Percentiles rank a stretch among this genome's conserved stretches.
These are phyloP conservation scores for Neotragus pygmaeus DNA, from an alignment of 2,113 vertebrate genomes.

Conservation along the genomic window DNA sequence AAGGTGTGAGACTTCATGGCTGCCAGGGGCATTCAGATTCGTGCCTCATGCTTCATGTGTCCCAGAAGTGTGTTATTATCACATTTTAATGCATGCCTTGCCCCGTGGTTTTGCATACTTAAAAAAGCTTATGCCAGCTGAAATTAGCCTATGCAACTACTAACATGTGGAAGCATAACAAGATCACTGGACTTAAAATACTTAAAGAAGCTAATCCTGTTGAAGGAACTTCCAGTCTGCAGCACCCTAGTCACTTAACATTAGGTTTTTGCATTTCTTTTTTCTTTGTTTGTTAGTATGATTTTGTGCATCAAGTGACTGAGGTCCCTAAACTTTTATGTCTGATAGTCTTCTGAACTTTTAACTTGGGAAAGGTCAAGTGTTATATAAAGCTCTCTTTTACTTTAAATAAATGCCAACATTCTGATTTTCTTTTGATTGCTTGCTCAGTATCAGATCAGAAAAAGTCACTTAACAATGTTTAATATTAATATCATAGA, in stretches of 20 bases:
- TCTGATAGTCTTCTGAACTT: background rate
- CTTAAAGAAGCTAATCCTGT: background rate
- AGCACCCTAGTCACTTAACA: slow-evolving; percentile 19
- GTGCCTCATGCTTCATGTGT: slow-evolving; percentile 9
- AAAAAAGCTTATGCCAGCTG: slow-evolving; percentile 32
- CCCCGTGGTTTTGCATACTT: slow-evolving; percentile 32
- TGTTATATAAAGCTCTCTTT: slow-evolving; percentile 7
- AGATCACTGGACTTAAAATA: background rate
- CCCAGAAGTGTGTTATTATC: slow-evolving; percentile 31
- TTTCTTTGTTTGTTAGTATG: background rate
- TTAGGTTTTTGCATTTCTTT: slow-evolving; percentile 13
- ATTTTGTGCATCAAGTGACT: slow-evolving; percentile 2
- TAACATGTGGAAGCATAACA: slow-evolving; percentile 40
- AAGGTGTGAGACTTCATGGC: background rate
- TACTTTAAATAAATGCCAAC: background rate
- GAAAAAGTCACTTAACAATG: slow-evolving; percentile 12
- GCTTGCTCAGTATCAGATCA: background rate
- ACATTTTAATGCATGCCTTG: slow-evolving; percentile 57
- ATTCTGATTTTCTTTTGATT: background rate
- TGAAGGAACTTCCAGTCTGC: slow-evolving; percentile 21
- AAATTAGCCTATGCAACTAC: slow-evolving; percentile 32
- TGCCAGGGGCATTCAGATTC: background rate
- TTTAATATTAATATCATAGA: background rate
- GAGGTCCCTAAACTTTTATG: background rate
- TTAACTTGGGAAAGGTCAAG: background rate